Conservation (phyloP, 2,888 invertebrate species). For the Minunthozetes semirufus region DNA sequence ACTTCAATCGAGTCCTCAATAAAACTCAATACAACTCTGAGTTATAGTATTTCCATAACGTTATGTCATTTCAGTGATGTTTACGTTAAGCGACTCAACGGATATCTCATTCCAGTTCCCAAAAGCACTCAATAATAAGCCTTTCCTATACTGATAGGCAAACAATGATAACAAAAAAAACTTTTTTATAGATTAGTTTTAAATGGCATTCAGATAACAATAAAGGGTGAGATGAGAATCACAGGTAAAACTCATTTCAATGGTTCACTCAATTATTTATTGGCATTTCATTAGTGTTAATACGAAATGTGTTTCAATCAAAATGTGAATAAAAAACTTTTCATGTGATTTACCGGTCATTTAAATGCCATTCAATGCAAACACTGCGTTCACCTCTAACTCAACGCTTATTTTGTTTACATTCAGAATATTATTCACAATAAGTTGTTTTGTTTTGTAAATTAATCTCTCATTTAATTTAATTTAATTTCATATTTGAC, state of each 20-base stretch:
- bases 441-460: not conserved
- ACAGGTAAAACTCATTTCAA: not conserved
- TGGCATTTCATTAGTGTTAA: too few species aligned
- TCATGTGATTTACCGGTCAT: not conserved
- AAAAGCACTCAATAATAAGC: too few species aligned
- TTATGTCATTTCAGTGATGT: conserved; percentile 24
- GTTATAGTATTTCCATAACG: not conserved
- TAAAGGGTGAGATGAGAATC: not conserved
- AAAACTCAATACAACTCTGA: not conserved
- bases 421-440: not conserved
- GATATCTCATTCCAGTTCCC: not conserved
- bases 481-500: too few species aligned
- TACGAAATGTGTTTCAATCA: not conserved
- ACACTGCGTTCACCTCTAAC: not conserved
- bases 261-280: not conserved
- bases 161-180: not conserved
- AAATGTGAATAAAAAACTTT: not conserved
- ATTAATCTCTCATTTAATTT: not conserved
- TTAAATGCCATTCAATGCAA: not conserved
- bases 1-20: not conserved
- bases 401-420: not conserved
- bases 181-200: not conserved
- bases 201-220: conserved; percentile 10
- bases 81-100: conserved; percentile 5
- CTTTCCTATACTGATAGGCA: not conserved